Conservation (phyloP, 2,888 invertebrate genomes). For the Epiblema foenella region DNA sequence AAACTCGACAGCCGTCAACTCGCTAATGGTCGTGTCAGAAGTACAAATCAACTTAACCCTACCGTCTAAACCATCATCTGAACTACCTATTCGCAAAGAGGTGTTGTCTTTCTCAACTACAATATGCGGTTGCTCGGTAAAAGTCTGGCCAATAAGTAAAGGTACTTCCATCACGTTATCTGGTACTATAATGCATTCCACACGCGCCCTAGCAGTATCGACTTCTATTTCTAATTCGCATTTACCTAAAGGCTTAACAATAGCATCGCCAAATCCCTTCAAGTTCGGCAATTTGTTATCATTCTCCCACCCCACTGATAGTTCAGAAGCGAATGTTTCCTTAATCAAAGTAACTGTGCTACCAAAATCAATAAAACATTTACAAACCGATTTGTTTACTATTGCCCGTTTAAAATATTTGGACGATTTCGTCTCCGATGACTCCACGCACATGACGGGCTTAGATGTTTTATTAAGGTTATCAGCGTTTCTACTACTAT, state of each 20-base stretch:
- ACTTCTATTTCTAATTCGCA: slow-evolving; percentile 9
- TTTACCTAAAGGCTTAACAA: slow-evolving; percentile 29
- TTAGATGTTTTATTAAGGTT: not conserved
- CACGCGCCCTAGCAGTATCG: slow-evolving; percentile 21
- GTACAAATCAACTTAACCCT: slow-evolving; percentile 33
- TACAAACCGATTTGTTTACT: slow-evolving; percentile 21
- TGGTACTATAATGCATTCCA: slow-evolving; percentile 34
- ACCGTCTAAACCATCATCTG: not conserved
- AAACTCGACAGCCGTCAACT: slow-evolving; percentile 10
- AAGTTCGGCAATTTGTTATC: slow-evolving; percentile 8
- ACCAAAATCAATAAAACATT: slow-evolving; percentile 38
- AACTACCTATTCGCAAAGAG: slow-evolving; percentile 19
- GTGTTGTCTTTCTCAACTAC: slow-evolving; percentile 28
- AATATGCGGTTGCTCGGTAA: slow-evolving; percentile 40
- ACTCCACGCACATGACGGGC: slow-evolving; percentile 1
- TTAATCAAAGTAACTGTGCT: slow-evolving; percentile 34
- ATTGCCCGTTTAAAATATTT: slow-evolving; percentile 32
- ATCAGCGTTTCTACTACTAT: not conserved
- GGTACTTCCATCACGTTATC: slow-evolving; percentile 32
- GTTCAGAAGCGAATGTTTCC: not conserved
- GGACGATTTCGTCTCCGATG: not conserved
- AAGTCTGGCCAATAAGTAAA: slow-evolving; percentile 39
- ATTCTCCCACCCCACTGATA: not conserved
- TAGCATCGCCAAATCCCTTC: slow-evolving; percentile 39
- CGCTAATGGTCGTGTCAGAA: slow-evolving; percentile 5